Percentiles rank a stretch among this genome's conserved stretches.
Conservation (phyloP, 2,113 vertebrate species). For the Varanus komodoensis region DNA sequence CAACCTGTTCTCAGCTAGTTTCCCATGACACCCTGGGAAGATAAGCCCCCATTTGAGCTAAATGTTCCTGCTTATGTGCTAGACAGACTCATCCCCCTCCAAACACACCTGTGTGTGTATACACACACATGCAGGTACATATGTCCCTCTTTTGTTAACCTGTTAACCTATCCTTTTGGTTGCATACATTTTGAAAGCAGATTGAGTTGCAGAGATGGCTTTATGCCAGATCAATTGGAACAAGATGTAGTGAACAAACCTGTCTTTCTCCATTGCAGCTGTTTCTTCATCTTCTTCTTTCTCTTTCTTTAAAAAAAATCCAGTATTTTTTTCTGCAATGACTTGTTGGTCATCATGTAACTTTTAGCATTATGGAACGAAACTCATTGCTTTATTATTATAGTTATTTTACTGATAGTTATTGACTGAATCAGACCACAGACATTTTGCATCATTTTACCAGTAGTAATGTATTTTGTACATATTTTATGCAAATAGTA, state of each 20-base stretch:
- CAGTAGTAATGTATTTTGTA: not conserved
- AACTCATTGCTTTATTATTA: not conserved
- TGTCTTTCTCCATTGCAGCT: constrained; percentile 78
- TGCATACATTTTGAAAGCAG: constrained; percentile 58
- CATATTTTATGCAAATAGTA: not conserved
- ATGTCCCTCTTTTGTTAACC: constrained; percentile 63
- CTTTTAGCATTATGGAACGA: constrained; percentile 19
- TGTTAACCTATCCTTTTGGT: constrained; percentile 63
- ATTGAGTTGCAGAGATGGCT: constrained; percentile 64
- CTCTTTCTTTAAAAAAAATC: constrained; percentile 58
- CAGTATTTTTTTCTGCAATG: constrained; percentile 29
- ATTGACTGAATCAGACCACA: not conserved
- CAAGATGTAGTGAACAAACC: constrained; percentile 77
- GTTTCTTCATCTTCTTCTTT: constrained; percentile 4
- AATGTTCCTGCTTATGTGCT: constrained; percentile 51
- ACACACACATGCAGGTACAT: constrained; percentile 26
- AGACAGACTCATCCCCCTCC: constrained; percentile 47
- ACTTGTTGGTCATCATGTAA: constrained; percentile 45
- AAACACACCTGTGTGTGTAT: too few species aligned
- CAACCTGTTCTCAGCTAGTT: not conserved
- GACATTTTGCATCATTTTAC: not conserved
- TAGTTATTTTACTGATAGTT: not conserved
- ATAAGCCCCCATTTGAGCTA: not conserved
- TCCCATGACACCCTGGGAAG: not conserved
- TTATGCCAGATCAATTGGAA: constrained; percentile 68